Evolutionary conservation across 2,113 vertebrate genomes (phyloP).

Genomic region (Chaetodon auriga): DNA sequence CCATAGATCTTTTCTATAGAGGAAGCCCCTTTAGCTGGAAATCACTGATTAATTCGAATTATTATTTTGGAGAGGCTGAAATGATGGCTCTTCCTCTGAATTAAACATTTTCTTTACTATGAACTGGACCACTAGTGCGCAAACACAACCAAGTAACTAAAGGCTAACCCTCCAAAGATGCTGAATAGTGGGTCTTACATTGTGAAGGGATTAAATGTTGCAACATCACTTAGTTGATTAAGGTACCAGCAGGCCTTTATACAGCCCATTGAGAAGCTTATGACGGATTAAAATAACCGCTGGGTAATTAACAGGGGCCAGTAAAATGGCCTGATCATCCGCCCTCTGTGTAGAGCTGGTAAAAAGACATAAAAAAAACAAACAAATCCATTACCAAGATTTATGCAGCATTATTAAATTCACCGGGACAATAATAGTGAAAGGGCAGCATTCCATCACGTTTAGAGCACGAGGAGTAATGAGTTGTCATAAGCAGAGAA

Average conservation of each 20-base stretch:
- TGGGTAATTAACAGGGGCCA: conserved; percentile 72
- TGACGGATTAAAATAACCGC: conserved; percentile 76
- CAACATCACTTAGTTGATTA: conserved; percentile 77
- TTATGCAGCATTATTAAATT: conserved; percentile 74
- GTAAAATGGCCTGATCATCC: conserved; percentile 62
- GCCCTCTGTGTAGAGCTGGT: conserved; percentile 49
- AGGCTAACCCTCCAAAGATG: conserved; percentile 30
- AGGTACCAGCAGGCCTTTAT: conserved; percentile 56
- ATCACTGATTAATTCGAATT: background rate
- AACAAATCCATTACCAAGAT: conserved; percentile 80
- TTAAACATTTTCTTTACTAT: background rate
- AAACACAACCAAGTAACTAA: background rate
- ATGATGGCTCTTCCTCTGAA: background rate
- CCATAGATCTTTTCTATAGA: background rate
- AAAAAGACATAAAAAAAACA: conserved; percentile 67
- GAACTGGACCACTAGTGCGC: background rate
- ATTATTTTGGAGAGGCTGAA: background rate
- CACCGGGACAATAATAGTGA: conserved; percentile 70
- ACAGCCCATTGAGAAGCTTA: conserved; percentile 71
- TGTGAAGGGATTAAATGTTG: conserved; percentile 63
- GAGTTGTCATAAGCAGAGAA: conserved; percentile 69
- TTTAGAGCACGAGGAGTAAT: conserved; percentile 66
- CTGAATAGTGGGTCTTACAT: conserved; percentile 20
- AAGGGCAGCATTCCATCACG: conserved; percentile 76
- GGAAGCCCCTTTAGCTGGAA: background rate